These are phyloP conservation scores for Tretioscincus oriximinensis DNA, from an alignment of 2,113 vertebrate genomes.

Conservation along the genomic window DNA sequence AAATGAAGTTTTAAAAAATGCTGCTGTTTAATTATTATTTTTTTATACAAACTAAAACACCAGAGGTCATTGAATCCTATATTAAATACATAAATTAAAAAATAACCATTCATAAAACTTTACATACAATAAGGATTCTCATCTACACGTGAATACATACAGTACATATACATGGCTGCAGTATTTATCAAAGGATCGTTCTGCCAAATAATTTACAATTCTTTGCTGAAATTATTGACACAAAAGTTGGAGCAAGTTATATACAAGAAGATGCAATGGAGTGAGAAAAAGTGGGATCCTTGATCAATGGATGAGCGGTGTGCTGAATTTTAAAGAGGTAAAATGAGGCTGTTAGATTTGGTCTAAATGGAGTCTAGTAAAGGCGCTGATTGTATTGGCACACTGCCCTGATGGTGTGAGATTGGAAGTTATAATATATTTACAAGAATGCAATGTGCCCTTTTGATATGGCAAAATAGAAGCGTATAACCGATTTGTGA, in stretches of 20 bases:
- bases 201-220: slow-evolving; percentile 59
- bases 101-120: slow-evolving; percentile 82
- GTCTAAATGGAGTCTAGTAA: neutral
- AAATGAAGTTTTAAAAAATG: slow-evolving; percentile 60
- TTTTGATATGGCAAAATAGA: slow-evolving; percentile 20
- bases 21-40: slow-evolving; percentile 72
- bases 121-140: slow-evolving; percentile 77
- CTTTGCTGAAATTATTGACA: slow-evolving; percentile 59
- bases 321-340: slow-evolving; percentile 16
- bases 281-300: slow-evolving; percentile 24
- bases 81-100: slow-evolving; percentile 83
- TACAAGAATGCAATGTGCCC: neutral
- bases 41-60: slow-evolving; percentile 80
- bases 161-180: slow-evolving; percentile 67
- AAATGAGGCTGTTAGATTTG: slow-evolving; percentile 3
- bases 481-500: slow-evolving; percentile 1
- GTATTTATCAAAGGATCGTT: slow-evolving; percentile 68
- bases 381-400: slow-evolving; percentile 4
- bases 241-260: slow-evolving; percentile 54
- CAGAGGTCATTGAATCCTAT: slow-evolving; percentile 78
- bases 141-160: slow-evolving; percentile 73
- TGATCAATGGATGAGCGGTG: slow-evolving; percentile 27
- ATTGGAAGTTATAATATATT: slow-evolving; percentile 18
- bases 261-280: slow-evolving; percentile 50
- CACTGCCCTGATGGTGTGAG: neutral